These are phyloP conservation scores for Acanthis flammea DNA, from an alignment of 2,797 vertebrate genomes.

Conservation along the genomic window DNA sequence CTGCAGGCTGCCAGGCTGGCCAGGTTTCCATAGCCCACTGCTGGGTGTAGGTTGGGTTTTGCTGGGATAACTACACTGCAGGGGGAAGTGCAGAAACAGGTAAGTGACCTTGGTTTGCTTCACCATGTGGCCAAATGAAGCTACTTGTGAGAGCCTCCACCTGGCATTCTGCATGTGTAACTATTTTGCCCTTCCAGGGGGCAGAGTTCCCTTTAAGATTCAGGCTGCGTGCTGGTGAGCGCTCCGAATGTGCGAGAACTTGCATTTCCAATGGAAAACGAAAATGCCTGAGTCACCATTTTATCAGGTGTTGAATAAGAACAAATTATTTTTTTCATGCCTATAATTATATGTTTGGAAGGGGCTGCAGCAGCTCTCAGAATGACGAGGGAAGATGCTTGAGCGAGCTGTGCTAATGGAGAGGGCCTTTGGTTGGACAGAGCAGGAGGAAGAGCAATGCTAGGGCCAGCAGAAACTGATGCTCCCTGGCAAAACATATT, in stretches of 20 bases:
- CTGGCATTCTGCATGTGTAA: neutral
- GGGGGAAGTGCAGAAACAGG: neutral
- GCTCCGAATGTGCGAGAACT: neutral
- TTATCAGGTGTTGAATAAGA: constrained; percentile 50
- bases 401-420: neutral
- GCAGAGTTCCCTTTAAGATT: constrained; percentile 20
- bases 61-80: neutral
- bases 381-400: neutral
- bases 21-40: neutral
- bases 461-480: neutral
- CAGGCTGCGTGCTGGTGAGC: neutral
- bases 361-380: constrained; percentile 9
- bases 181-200: neutral
- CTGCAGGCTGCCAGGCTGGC: neutral
- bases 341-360: neutral
- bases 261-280: constrained; percentile 32
- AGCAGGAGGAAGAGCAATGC: neutral
- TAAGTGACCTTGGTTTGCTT: neutral
- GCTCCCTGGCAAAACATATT: neutral
- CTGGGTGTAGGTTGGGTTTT: neutral
- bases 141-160: neutral
- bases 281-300: constrained; percentile 53
- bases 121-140: neutral
- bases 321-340: constrained; percentile 33
- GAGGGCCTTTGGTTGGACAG: neutral